Conservation (phyloP, 2,888 invertebrate species). For the Tenthredo livida region DNA sequence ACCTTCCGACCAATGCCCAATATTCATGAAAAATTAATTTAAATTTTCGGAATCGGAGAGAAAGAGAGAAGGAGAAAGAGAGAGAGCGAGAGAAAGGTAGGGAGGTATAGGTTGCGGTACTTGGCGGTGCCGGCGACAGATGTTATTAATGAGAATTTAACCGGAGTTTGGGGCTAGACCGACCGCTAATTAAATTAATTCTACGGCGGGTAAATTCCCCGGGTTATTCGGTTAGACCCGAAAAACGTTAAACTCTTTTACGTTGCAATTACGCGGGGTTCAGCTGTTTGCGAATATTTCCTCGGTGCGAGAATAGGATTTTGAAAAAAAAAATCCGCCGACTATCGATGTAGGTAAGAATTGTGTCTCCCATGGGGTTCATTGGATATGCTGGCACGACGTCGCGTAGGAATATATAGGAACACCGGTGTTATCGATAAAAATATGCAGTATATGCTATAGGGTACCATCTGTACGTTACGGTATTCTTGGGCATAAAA, state of each 20-base stretch:
- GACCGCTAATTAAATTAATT: slow-evolving; percentile 77
- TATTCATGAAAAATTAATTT: not conserved
- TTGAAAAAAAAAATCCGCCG: not conserved
- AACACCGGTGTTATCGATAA: slow-evolving; percentile 51
- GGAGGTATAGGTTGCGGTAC: slow-evolving; percentile 3
- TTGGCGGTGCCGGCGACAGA: slow-evolving; percentile 66
- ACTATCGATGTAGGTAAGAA: slow-evolving; percentile 39
- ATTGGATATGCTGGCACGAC: slow-evolving; percentile 46
- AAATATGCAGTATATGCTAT: slow-evolving; percentile 52
- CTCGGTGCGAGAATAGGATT: not conserved
- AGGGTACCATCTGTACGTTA: slow-evolving; percentile 65
- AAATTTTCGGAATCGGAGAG: slow-evolving; percentile 36
- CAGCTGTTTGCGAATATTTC: slow-evolving; percentile 18
- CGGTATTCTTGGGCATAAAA: slow-evolving; percentile 59
- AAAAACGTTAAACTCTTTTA: slow-evolving; percentile 42
- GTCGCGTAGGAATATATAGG: not conserved
- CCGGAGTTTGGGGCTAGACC: slow-evolving; percentile 70
- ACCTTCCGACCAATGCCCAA: not conserved
- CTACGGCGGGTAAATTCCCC: slow-evolving; percentile 57
- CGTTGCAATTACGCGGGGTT: not conserved
- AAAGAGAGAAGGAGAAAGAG: not conserved
- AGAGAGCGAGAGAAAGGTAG: not conserved
- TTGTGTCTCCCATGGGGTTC: slow-evolving; percentile 52
- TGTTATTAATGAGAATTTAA: slow-evolving; percentile 75
- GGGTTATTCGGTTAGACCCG: slow-evolving; percentile 20